Evolutionary conservation across 2,797 vertebrate species (phyloP).

Genomic region (Lepilemur ruficaudatus): DNA sequence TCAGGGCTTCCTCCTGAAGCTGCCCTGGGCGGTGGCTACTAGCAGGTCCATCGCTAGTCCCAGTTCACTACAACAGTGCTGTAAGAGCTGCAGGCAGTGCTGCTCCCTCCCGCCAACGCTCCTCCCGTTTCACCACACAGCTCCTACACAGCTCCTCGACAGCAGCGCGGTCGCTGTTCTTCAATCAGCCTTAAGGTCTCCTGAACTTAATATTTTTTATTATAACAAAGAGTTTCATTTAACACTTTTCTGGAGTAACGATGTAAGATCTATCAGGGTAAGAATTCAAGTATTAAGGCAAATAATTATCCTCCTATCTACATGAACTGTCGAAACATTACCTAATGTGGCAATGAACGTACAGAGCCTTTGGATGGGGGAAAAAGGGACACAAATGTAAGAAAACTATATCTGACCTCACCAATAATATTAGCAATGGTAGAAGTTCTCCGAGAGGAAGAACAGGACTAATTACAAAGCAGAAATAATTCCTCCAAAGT

Average conservation of each 20-base stretch:
- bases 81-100: neutral
- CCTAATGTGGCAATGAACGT: neutral
- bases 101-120: neutral
- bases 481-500: neutral
- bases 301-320: neutral
- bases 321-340: neutral
- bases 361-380: neutral
- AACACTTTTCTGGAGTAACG: neutral
- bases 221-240: neutral
- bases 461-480: neutral
- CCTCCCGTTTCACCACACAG: neutral
- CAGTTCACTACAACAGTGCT: neutral
- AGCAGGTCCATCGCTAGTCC: neutral
- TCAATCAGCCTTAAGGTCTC: neutral
- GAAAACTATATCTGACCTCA: neutral
- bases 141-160: neutral
- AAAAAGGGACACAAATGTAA: neutral
- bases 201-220: neutral
- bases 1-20: neutral
- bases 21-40: neutral
- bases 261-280: neutral
- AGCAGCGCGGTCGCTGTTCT: neutral
- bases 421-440: neutral
- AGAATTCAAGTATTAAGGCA: neutral
- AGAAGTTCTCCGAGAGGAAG: neutral